Percentiles rank a stretch among this genome's conserved stretches.
These are phyloP conservation scores for Rhamnusium bicolor DNA, from an alignment of 2,888 invertebrate species.

Conservation along the genomic window DNA sequence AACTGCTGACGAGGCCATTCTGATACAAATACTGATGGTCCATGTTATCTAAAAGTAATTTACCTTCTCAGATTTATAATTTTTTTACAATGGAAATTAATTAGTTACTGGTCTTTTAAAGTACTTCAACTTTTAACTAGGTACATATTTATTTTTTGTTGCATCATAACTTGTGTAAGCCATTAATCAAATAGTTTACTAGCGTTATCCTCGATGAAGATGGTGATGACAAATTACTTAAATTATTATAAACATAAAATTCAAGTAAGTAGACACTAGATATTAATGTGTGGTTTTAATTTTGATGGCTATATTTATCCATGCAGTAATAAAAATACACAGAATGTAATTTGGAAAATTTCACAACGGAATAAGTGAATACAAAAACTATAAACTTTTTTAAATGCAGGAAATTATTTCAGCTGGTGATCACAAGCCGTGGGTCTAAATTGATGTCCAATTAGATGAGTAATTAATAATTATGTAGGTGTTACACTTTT, in stretches of 20 bases:
- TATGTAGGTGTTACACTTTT: not conserved
- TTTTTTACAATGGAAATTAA: too few species aligned
- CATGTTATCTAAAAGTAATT: too few species aligned
- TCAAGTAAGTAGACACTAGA: not conserved
- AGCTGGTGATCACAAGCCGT: not conserved
- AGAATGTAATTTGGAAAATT: too few species aligned
- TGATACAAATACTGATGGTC: too few species aligned
- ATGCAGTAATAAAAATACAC: slow-evolving; percentile 15
- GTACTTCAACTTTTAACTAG: too few species aligned
- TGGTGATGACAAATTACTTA: not conserved
- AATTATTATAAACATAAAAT: not conserved
- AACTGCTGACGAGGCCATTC: too few species aligned
- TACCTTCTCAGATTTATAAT: too few species aligned
- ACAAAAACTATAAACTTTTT: too few species aligned
- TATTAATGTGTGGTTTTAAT: not conserved
- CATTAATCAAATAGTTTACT: not conserved
- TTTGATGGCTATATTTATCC: not conserved
- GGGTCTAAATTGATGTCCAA: not conserved
- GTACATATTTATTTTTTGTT: not conserved
- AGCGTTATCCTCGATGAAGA: not conserved
- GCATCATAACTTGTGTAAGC: not conserved
- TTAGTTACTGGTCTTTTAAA: not conserved
- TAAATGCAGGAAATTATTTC: not conserved
- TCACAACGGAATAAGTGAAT: not conserved
- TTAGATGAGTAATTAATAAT: not conserved